Evolutionary conservation across 92 coral and sea anemone species (phyloP).

Genomic region (Scolanthus callimorphus): DNA sequence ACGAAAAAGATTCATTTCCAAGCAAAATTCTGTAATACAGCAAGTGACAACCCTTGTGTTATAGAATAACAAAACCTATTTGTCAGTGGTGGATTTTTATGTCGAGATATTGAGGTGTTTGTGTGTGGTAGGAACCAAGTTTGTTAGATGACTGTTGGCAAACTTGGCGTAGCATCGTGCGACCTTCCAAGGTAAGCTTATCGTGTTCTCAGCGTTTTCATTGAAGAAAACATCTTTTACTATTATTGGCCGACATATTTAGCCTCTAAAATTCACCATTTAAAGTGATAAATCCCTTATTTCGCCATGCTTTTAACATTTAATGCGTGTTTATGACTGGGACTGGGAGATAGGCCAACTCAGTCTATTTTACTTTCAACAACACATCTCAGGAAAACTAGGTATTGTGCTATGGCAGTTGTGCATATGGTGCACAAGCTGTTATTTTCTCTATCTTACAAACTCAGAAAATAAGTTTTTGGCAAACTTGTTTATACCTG

Average conservation of each 20-base stretch:
- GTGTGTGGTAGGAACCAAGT: slow-evolving; percentile 28
- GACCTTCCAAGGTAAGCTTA: slow-evolving; percentile 50
- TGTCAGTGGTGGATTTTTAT: slow-evolving; percentile 20
- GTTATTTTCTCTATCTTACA: too few relatives aligned
- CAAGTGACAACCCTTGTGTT: slow-evolving; percentile 30
- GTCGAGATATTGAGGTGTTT: slow-evolving; percentile 23
- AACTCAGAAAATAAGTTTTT: too few relatives aligned
- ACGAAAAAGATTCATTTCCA: slow-evolving; percentile 1
- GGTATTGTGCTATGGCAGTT: too few relatives aligned
- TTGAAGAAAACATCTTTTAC: background rate
- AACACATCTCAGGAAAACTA: too few relatives aligned
- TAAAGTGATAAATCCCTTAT: slow-evolving; percentile 7
- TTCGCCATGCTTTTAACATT: slow-evolving; percentile 14
- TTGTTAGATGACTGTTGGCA: slow-evolving; percentile 58
- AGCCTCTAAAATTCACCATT: slow-evolving; percentile 2
- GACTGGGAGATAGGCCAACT: slow-evolving; percentile 20
- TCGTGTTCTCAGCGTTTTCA: slow-evolving; percentile 5
- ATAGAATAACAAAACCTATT: background rate
- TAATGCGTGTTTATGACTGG: slow-evolving; percentile 30
- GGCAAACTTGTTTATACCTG: too few relatives aligned
- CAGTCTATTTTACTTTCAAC: background rate
- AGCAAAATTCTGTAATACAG: slow-evolving; percentile 3
- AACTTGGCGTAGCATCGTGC: slow-evolving; percentile 43
- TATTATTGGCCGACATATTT: slow-evolving; percentile 2
- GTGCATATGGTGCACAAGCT: too few relatives aligned